phyloP scores from a whole-genome alignment of 2,888 invertebrate genomes.

The Ophioninae sp. region DNA sequence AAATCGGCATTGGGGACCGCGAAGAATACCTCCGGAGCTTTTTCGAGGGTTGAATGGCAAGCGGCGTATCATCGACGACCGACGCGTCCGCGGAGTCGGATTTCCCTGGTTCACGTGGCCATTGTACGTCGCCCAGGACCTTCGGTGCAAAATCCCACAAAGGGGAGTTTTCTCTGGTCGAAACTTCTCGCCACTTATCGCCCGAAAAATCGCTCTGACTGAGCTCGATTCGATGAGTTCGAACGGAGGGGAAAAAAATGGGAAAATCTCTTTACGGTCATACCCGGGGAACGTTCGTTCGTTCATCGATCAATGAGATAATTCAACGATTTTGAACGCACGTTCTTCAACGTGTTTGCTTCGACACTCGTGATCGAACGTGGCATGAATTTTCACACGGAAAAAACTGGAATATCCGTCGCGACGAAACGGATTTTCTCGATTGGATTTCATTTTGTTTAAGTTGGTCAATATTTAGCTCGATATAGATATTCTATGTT shows the following conservation, averaged over 20 bases:
- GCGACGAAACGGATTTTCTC: constrained; percentile 8
- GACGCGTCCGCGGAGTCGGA: constrained; percentile 34
- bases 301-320: constrained; percentile 47
- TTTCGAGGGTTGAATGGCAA: constrained; percentile 13
- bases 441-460: background rate
- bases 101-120: constrained; percentile 43
- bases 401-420: background rate
- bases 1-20: constrained; percentile 10
- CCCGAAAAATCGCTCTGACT: constrained; percentile 43
- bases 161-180: background rate
- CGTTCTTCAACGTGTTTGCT: constrained; percentile 37
- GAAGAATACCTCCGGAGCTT: too few species aligned
- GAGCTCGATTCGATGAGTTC: constrained; percentile 24
- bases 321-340: constrained; percentile 47
- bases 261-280: constrained; percentile 8
- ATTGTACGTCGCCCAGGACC: background rate
- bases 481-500: constrained; percentile 5
- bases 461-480: constrained; percentile 6
- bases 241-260: constrained; percentile 29
- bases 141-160: constrained; percentile 26
- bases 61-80: constrained; percentile 19
- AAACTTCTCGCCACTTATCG: constrained; percentile 52
- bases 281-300: constrained; percentile 6
- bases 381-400: background rate
- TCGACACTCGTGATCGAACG: constrained; percentile 26